These are phyloP conservation scores for Caracal caracal DNA, from an alignment of 2,113 vertebrate genomes.

Conservation along the genomic window DNA sequence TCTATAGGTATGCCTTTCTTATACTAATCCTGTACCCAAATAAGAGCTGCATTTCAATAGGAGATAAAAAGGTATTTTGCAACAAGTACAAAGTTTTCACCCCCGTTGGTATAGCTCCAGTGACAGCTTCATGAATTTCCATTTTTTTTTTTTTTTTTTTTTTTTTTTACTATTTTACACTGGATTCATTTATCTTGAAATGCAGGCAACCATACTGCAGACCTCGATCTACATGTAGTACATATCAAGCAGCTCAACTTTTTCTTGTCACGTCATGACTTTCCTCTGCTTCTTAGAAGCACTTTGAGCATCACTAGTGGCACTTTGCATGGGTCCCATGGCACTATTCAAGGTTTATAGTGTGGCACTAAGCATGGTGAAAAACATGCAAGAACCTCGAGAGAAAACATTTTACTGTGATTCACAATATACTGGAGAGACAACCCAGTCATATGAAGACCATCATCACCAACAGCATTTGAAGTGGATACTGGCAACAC, in stretches of 20 bases:
- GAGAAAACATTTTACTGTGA: background rate
- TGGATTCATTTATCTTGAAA: background rate
- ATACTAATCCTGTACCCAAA: too few species aligned
- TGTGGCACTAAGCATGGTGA: too few species aligned
- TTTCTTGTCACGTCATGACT: background rate
- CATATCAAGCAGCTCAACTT: background rate
- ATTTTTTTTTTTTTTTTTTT: background rate
- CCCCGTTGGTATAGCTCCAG: background rate
- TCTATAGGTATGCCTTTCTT: background rate
- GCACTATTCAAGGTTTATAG: background rate
- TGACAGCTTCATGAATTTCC: background rate
- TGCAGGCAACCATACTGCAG: background rate
- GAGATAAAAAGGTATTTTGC: background rate
- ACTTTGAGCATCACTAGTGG: background rate
- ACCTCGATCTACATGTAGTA: background rate
- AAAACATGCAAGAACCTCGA: background rate
- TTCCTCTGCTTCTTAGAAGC: background rate
- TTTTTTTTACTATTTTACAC: background rate
- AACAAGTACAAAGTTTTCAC: background rate
- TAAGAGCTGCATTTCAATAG: background rate
- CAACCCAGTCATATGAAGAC: background rate
- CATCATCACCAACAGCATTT: background rate
- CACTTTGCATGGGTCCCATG: background rate
- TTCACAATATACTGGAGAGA: background rate
- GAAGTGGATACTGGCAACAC: background rate